Percentiles rank a stretch among this genome's conserved stretches.
Evolutionary conservation across 2,888 invertebrate species (phyloP).

Genomic region (Macrophya annulata): DNA sequence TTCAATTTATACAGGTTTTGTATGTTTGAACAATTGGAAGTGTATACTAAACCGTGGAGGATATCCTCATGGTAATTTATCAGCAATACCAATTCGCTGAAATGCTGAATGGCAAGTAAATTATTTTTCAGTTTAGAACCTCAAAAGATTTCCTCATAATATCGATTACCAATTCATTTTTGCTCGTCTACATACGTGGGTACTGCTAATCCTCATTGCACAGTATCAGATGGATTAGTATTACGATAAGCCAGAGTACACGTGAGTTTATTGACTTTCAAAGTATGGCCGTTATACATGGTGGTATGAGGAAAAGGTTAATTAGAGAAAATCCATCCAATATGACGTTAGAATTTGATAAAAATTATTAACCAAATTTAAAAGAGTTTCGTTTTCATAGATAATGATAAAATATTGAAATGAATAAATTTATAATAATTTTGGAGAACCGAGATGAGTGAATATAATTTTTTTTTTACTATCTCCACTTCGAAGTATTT

Average conservation of each 20-base stretch:
- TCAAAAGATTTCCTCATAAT: too few relatives aligned
- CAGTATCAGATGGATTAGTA: conserved; percentile 4
- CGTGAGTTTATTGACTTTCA: conserved; percentile 13
- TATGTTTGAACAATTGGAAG: background rate
- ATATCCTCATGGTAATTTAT: conserved; percentile 7
- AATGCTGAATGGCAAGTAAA: background rate
- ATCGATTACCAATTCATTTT: background rate
- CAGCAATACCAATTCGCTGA: conserved; percentile 1
- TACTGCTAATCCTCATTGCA: conserved; percentile 10
- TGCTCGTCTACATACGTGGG: background rate
- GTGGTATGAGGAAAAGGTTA: background rate
- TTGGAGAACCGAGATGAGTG: background rate
- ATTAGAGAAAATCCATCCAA: background rate
- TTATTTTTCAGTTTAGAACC: too few relatives aligned
- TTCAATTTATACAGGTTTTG: background rate
- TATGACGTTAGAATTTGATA: background rate
- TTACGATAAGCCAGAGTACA: background rate
- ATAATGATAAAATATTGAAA: background rate
- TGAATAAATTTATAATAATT: background rate
- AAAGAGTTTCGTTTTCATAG: background rate
- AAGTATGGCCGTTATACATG: background rate
- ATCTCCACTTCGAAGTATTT: background rate
- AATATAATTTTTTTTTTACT: background rate
- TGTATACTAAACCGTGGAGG: background rate
- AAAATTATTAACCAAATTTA: background rate